Evolutionary conservation across 2,888 invertebrate genomes (phyloP), one percentile per base, ranked within the genome.

Genomic region (Coleophora deauratella): DNA sequence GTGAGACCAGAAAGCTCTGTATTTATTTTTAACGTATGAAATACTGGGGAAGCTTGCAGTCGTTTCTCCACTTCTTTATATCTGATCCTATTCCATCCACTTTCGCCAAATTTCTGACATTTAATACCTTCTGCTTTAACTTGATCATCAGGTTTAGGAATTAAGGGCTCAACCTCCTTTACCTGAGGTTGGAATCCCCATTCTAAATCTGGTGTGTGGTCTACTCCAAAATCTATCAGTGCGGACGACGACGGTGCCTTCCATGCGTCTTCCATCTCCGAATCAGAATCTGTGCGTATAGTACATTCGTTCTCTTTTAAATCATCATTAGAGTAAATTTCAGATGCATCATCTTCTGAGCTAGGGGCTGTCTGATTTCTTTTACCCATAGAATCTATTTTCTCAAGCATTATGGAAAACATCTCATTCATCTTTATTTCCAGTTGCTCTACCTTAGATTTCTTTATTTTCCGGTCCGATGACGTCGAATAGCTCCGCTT

Each of bases 41-140:
- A 33, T 11, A 33, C n/a, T 34, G 43, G 35, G 1, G 44, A 38
- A 1, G 44, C 44, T 37, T 48, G 48, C 12, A 48, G 44, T 27
- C 42, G 42, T 10, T 44, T 44, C 27, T 50, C 41, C 9, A 38
- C 41, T 9, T 48, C 50, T 10, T 37, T 42, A 37, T 46, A 50
- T 31, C 48, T 33, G 9, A 50, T 33, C 3, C 38, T 38, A 10
- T 38, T 27, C 50, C 48, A 48, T 3, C 31, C 32, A 2, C 32
- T 37, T 14, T 21, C 21, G 1, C 40, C 38, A 33, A 50, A 39
- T 35, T 37, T 39, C 13, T 50, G 49, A 11, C 45, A 32, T 2
- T 37, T 9, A 13, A 36, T 43, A 8, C 45, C 48, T 31, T 44
- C 37, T 28, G 32, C 32, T 33, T 33, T 33, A 15, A 44, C 15